Conservation (phyloP, 2,797 vertebrate genomes). For the Carduelis carduelis region DNA sequence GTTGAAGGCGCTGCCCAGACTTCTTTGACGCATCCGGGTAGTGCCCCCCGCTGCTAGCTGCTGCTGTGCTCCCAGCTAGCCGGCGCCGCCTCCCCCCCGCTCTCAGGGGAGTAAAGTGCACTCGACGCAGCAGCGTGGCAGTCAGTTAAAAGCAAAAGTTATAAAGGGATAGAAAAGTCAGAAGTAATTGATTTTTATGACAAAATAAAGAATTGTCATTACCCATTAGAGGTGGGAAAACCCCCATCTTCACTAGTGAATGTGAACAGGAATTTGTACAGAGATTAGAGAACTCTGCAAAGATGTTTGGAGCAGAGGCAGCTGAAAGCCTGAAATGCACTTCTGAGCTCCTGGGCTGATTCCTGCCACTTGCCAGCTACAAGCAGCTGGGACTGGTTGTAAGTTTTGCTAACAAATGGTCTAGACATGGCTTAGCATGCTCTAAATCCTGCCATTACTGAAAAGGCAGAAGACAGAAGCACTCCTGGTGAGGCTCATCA, state of each 20-base stretch:
- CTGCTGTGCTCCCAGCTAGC: too few species aligned
- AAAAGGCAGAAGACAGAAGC: neutral
- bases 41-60: too few species aligned
- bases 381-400: neutral
- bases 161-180: neutral
- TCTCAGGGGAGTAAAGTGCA: too few species aligned
- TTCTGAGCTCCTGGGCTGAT: neutral
- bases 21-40: too few species aligned
- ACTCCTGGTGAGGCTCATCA: neutral
- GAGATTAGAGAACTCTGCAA: neutral
- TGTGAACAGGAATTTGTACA: rapidly evolving
- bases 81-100: too few species aligned
- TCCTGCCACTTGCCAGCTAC: neutral
- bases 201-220: neutral
- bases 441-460: neutral
- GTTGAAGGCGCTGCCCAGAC: too few species aligned
- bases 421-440: neutral
- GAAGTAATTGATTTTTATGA: neutral
- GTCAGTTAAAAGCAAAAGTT: neutral
- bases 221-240: neutral
- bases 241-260: rapidly evolving
- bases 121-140: too few species aligned
- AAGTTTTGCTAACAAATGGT: neutral
- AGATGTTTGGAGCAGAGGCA: neutral
- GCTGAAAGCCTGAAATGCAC: neutral